Base-by-base conservation (phyloP, 2,113 vertebrate species). In the Nansenia antarctica region DNA sequence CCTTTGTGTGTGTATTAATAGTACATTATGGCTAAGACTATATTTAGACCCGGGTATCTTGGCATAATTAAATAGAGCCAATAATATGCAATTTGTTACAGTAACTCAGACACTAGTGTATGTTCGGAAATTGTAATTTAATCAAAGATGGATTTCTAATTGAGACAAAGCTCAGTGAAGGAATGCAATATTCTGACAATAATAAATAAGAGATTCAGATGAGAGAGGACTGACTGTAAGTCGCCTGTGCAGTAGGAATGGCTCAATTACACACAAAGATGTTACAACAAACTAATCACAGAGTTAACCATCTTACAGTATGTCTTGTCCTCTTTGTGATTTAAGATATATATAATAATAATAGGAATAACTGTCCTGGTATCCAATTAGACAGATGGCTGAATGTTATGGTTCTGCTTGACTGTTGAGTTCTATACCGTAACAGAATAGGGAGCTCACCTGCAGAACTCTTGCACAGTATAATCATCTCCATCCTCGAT, bases 1-100 rank as follows among this genome's bases (percentile, higher is more conserved):
- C 29, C 7, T 66, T 58, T 29, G 64, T 68, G 70, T 34, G 52
- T 71, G 9, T 62, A n/a, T 76, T 70, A 65, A 74, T 73, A 65
- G 76, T 65, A 64, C 39, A 32, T 69, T 53, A 70, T 72, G 69
- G 64, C 68, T 76, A 74, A 78, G 37, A 34, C 62, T 39, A 58
- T 18, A 30, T 34, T 45, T 9, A 59, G 47, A 32, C 65, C 49
- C 24, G 12, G 60, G 65, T 47, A 61, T 54, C 54, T 39, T 20
- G 54, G 32, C 30, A 37, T 27, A 37, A 67, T 54, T 68, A 67
- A 74, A 55, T 62, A 47, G 60, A 62, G 54, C 9, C 18, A 11
- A 49, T 49, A n/a, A 7, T 2, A 49, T 20, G 20, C 15, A 8
- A 14, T 42, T 42, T 42, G 39, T 1, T 1, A 15, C 5, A 49